Conservation (phyloP, 1,140 invertebrate genomes). For the Marisa cornuarietis region DNA sequence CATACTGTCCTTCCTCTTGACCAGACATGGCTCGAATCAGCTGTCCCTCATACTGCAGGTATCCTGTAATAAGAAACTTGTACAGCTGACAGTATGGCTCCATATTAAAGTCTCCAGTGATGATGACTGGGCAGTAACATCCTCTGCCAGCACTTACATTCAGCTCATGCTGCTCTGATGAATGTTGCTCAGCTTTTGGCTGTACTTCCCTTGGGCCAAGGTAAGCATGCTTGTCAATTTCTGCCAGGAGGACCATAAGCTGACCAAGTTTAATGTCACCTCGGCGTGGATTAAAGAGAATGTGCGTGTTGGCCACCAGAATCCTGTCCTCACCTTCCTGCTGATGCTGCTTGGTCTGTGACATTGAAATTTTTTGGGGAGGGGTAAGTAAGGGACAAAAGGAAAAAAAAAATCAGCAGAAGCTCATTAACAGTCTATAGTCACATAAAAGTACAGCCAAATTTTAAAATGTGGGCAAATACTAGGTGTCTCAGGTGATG, state of each 20-base stretch:
- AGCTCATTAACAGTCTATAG: background rate
- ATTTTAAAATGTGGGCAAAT: background rate
- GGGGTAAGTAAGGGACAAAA: background rate
- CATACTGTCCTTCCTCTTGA: conserved; percentile 37
- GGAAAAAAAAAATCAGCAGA: no score
- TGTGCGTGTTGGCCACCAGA: conserved; percentile 89
- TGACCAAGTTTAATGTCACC: conserved; percentile 91
- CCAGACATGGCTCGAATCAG: conserved; percentile 58
- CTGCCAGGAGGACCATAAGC: conserved; percentile 78
- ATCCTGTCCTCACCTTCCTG: conserved; percentile 58
- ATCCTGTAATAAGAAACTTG: conserved; percentile 76
- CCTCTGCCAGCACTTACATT: background rate
- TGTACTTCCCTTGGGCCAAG: conserved; percentile 8
- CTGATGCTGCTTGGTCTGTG: background rate
- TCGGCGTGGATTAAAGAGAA: conserved; percentile 90
- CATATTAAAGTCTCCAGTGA: conserved; percentile 92
- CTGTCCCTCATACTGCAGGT: conserved; percentile 70
- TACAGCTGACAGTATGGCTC: conserved; percentile 78
- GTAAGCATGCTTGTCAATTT: conserved; percentile 73
- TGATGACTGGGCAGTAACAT: conserved; percentile 78
- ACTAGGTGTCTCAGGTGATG: no score
- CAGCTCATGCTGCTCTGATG: background rate
- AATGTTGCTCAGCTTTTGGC: background rate
- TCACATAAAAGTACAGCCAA: background rate
- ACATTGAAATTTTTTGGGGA: no score